Percentiles rank a stretch among this genome's conserved stretches.
These are phyloP conservation scores for Bostrychus sinensis DNA, from an alignment of 2,113 vertebrate genomes.

Conservation along the genomic window DNA sequence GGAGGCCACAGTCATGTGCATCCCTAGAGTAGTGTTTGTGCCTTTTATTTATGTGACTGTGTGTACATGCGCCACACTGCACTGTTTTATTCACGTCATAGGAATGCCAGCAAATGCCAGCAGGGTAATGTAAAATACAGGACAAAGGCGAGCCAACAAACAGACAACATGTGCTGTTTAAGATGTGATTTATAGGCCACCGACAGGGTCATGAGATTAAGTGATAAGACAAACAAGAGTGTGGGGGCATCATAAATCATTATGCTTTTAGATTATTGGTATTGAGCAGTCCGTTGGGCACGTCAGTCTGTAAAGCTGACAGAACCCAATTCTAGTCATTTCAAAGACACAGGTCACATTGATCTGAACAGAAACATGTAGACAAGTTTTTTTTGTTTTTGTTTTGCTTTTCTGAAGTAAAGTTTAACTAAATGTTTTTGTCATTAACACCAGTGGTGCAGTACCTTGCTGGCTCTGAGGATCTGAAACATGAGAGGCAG, in stretches of 20 bases:
- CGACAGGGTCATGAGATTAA: conserved; percentile 22
- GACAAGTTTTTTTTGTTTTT: too few relatives aligned
- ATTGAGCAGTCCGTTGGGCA: conserved; percentile 33
- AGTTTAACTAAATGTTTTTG: too few relatives aligned
- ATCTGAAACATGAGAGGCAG: conserved; percentile 97
- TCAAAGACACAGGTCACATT: background rate
- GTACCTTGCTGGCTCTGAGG: conserved; percentile 95
- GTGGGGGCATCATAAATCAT: conserved; percentile 33
- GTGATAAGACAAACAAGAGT: conserved; percentile 30
- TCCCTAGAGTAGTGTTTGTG: background rate
- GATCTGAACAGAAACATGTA: background rate
- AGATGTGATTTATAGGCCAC: conserved; percentile 16
- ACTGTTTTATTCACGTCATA: conserved; percentile 16
- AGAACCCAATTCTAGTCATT: conserved; percentile 1
- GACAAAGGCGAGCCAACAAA: conserved; percentile 13
- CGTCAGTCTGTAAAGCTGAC: conserved; percentile 13
- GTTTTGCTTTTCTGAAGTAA: too few relatives aligned
- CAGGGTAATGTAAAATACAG: background rate
- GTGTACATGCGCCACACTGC: background rate
- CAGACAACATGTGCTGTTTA: conserved; percentile 10
- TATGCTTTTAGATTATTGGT: conserved; percentile 42
- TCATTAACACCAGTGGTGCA: background rate
- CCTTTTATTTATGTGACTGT: conserved; percentile 1
- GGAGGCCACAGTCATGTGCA: background rate
- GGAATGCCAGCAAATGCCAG: conserved; percentile 9